Conservation (phyloP, 2,113 vertebrate species). For the Cynocephalus volans region DNA sequence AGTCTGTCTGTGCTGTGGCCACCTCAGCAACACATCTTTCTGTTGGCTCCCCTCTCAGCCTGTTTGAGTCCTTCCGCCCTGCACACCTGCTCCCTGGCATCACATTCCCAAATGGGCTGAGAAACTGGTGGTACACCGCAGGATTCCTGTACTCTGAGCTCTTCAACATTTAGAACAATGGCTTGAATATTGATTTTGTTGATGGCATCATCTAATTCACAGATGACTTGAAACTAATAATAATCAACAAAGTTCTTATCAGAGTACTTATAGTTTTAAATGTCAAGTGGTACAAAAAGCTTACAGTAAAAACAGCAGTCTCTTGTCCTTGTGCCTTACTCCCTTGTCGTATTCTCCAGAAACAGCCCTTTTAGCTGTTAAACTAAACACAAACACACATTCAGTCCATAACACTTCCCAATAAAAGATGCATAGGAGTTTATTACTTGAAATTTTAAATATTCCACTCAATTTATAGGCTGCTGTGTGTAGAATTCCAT, state of each 20-base stretch:
- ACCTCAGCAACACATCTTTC: accelerated
- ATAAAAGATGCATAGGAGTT: background rate
- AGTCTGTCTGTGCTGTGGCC: background rate
- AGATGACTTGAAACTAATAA: background rate
- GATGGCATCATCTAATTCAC: background rate
- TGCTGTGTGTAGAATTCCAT: background rate
- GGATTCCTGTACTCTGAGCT: background rate
- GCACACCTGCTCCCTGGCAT: background rate
- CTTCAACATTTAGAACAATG: background rate
- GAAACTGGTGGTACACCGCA: accelerated
- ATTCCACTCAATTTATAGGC: background rate
- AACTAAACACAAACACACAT: accelerated
- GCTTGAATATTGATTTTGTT: background rate
- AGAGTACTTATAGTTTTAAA: too few relatives aligned
- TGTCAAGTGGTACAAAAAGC: too few relatives aligned
- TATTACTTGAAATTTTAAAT: background rate
- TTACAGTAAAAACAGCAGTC: background rate
- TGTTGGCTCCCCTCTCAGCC: background rate
- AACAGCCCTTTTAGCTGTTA: accelerated
- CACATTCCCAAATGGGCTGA: background rate
- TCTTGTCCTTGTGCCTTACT: background rate
- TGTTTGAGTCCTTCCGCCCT: accelerated
- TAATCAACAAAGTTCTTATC: background rate
- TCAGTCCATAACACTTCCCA: background rate
- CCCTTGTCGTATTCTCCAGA: background rate